phyloP scores from a whole-genome alignment of 2,888 invertebrate genomes.

The Suillia variegata region DNA sequence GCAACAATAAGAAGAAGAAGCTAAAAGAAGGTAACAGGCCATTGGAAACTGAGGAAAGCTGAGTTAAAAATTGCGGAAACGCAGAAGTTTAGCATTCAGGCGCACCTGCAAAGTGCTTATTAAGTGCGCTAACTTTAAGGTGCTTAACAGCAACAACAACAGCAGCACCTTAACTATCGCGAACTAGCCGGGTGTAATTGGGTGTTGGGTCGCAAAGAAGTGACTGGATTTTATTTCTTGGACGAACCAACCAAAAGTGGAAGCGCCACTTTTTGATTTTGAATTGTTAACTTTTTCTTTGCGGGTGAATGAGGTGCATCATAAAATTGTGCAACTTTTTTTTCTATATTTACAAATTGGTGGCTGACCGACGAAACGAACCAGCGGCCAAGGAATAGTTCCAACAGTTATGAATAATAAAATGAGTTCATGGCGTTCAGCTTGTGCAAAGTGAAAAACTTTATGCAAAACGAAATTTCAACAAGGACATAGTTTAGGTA shows the following conservation, averaged over 20 bases:
- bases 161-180: not conserved
- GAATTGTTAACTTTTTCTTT: not conserved
- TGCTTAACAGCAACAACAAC: not conserved
- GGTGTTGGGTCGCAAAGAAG: too few species aligned
- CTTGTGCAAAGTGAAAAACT: not conserved
- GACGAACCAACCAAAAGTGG: too few species aligned
- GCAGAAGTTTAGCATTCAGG: not conserved
- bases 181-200: not conserved
- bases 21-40: too few species aligned
- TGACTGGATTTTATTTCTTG: too few species aligned
- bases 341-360: not conserved
- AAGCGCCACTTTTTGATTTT: too few species aligned
- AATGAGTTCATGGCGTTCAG: not conserved
- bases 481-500: not conserved
- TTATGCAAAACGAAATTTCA: not conserved
- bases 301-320: not conserved
- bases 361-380: too few species aligned
- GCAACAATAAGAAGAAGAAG: too few species aligned
- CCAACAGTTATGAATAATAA: conserved; percentile 5
- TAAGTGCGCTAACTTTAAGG: conserved; percentile 3
- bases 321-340: conserved; percentile 3
- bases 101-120: conserved; percentile 14
- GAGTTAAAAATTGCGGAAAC: not conserved
- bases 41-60: not conserved
- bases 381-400: not conserved